Evolutionary conservation across 2,113 vertebrate species (phyloP).

Genomic region (Istiophorus platypterus): DNA sequence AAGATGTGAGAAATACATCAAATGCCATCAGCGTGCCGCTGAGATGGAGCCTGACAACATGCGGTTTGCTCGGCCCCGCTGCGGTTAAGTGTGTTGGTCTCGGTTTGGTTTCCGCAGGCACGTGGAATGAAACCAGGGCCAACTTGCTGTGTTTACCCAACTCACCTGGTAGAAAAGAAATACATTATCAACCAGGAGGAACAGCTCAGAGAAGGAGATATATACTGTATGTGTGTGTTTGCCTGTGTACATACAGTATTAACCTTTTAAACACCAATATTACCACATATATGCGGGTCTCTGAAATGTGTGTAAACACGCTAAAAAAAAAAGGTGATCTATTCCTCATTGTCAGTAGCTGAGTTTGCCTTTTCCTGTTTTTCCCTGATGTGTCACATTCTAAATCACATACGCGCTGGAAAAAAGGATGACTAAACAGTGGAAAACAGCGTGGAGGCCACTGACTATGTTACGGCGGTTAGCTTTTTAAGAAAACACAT

Average conservation of each 20-base stretch:
- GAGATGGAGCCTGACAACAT: conserved; percentile 39
- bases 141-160: conserved; percentile 34
- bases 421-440: no score
- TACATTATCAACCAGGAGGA: conserved; percentile 11
- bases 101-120: conserved; percentile 35
- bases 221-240: neutral
- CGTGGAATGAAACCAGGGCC: conserved; percentile 17
- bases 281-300: no score
- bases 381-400: no score
- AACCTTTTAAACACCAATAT: no score
- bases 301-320: no score
- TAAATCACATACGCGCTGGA: no score
- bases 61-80: conserved; percentile 44
- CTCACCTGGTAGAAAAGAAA: conserved; percentile 18
- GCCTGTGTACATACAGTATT: neutral
- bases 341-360: no score
- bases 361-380: no score
- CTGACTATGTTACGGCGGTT: no score
- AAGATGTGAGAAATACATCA: conserved; percentile 41
- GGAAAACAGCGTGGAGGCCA: no score
- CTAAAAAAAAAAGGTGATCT: no score
- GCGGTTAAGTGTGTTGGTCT: conserved; percentile 42
- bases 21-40: conserved; percentile 47
- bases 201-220: neutral
- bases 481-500: no score